Conservation (phyloP, 64 coral and sea anemone genomes). For the Dendronephthya gigantea region DNA sequence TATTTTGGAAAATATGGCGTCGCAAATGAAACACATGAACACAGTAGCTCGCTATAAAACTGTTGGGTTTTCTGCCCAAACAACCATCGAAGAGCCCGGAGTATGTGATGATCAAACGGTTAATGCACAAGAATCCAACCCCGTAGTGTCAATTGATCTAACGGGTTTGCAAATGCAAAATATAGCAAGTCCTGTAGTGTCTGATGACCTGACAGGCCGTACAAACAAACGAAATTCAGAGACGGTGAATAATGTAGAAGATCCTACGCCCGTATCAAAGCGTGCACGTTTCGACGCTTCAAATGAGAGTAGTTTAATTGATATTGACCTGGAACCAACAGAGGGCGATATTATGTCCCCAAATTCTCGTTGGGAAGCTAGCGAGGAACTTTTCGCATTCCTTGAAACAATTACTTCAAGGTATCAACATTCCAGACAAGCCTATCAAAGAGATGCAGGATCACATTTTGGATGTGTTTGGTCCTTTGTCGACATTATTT, state of each 20-base stretch:
- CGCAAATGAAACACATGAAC: conserved; percentile 2
- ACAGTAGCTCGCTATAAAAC: neutral
- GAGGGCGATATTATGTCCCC: neutral
- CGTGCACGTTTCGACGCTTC: neutral
- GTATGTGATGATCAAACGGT: neutral
- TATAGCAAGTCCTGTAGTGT: no score
- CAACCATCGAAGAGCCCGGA: neutral
- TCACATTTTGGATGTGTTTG: conserved; percentile 30
- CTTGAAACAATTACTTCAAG: neutral
- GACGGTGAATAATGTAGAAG: conserved; percentile 1
- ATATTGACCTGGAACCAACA: neutral
- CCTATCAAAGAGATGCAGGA: conserved; percentile 37
- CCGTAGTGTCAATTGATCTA: conserved; percentile 3
- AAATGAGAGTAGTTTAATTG: neutral
- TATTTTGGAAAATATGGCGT: neutral
- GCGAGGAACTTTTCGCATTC: conserved; percentile 38
- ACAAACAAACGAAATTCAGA: neutral
- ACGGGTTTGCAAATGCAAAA: neutral
- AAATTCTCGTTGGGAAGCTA: conserved; percentile 45
- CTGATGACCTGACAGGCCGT: neutral
- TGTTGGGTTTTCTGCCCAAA: conserved; percentile 1
- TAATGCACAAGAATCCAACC: neutral
- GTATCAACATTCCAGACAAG: conserved; percentile 15
- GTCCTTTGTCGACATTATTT: conserved; percentile 31
- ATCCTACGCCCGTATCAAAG: neutral